phyloP scores from a whole-genome alignment of 1,140 invertebrate species.

The Dreissena rostriformis region DNA sequence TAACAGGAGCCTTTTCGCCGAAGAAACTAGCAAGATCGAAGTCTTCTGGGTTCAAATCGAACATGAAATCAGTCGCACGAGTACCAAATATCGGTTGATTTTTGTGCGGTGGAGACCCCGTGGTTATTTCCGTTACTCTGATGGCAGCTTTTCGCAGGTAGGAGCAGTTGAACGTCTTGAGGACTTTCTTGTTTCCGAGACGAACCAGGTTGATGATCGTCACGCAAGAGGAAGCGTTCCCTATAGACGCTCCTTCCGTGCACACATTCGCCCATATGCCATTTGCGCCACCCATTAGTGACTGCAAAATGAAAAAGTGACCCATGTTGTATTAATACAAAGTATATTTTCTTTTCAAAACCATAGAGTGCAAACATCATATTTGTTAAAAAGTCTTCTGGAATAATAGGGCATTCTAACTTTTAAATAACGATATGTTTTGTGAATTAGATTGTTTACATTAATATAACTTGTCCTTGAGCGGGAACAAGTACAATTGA shows the following conservation, averaged over 20 bases:
- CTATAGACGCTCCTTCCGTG: conserved; percentile 19
- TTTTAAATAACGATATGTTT: no score
- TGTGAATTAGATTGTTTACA: no score
- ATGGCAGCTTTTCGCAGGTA: conserved; percentile 34
- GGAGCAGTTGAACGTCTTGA: conserved; percentile 20
- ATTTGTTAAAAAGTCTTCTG: no score
- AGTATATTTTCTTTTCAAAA: no score
- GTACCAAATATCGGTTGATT: conserved; percentile 27
- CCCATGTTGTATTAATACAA: no score
- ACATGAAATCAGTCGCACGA: conserved; percentile 23
- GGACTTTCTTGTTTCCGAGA: conserved; percentile 28
- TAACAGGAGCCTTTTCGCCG: conserved; percentile 11
- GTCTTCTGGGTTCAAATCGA: conserved; percentile 14
- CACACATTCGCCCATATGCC: conserved; percentile 25
- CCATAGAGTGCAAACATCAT: no score
- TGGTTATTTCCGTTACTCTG: conserved; percentile 18
- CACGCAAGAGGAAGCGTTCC: conserved; percentile 23
- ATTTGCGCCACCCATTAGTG: conserved; percentile 4
- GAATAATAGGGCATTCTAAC: no score
- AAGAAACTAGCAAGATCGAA: conserved; percentile 27
- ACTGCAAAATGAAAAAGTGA: not conserved
- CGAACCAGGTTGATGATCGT: conserved; percentile 24
- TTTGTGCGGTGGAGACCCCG: conserved; percentile 5
- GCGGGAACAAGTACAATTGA: no score
- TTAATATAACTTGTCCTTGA: no score